Evolutionary conservation across 2,888 invertebrate genomes (phyloP), one percentile per base, ranked within the genome.

Genomic region (Sesia bembeciformis): DNA sequence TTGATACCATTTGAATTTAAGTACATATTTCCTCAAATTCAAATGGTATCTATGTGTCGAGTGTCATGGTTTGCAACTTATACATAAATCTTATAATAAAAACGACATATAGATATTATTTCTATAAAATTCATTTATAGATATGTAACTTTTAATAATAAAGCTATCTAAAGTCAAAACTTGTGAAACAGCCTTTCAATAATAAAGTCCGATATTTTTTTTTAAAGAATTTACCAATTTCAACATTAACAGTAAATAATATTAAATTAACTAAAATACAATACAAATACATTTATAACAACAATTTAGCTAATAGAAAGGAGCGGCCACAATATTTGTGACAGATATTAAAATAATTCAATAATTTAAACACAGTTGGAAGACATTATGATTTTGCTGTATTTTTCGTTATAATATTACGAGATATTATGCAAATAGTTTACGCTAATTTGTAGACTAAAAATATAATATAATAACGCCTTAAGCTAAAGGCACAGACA

Each of bases 341-440:
- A 7, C 23, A 46, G 23, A 57, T 54, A 51, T 54, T 40, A 58
- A 53, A 64, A 65, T 46, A 62, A 66, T 67, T 55, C 65, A 64
- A 72, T 67, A 67, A 60, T 54, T 63, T 62, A 66, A 60, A 68
- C 72, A 62, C 56, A 64, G 23, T 68, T 79, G 84, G 84, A 84
- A 83, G 84, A 84, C 84, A 64, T 72, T 67, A 63, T 59, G 78
- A 84, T 79, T 79, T 78, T 80, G 81, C 77, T 75, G 82, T 68
- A 75, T 70, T 50, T 55, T 53, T 57, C 46, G 23, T 46, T 38
- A 4, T 5, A n/a, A 5, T 5, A 39, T 50, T 38, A 46, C 4
- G 4, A n/a, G 7, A 8, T 46, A 46, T 46, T 43, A n/a, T 23
- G 23, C 23, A 23, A 23, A 23, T 23, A 23, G 8, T 1, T n/a